Percentiles rank a stretch among this genome's conserved stretches.
Evolutionary conservation across 37 sponge, comb jelly and placozoan species (phyloP).

Genomic region (Ianthella basta): DNA sequence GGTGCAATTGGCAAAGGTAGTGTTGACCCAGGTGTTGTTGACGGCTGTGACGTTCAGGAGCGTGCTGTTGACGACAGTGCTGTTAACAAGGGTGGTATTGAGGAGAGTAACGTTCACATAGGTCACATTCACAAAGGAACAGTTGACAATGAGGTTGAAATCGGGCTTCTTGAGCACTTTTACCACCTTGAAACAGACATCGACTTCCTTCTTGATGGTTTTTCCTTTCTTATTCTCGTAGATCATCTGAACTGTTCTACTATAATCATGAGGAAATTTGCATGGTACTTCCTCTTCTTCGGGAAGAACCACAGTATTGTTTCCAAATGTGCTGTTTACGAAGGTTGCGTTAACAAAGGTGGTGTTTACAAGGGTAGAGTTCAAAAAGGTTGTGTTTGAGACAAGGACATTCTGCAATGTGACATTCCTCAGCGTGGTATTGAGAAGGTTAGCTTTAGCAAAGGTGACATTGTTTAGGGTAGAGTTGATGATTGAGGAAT

Average conservation of each 20-base stretch:
- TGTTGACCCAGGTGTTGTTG: neutral
- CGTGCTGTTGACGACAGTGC: neutral
- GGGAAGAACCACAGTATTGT: neutral
- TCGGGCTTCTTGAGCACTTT: neutral
- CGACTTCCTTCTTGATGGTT: neutral
- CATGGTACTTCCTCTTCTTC: neutral
- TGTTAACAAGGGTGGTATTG: slow-evolving; percentile 14
- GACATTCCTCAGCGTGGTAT: neutral
- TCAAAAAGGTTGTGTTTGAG: neutral
- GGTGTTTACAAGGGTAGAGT: neutral
- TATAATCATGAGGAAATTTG: neutral
- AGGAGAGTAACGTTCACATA: neutral
- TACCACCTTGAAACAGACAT: neutral
- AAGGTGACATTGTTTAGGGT: slow-evolving; percentile 2
- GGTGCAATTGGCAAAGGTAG: neutral
- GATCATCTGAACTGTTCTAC: neutral
- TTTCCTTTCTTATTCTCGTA: neutral
- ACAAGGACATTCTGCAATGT: neutral
- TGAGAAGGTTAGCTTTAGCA: neutral
- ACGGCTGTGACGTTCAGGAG: neutral
- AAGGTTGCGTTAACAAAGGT: neutral
- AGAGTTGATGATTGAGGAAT: neutral
- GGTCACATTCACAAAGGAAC: neutral
- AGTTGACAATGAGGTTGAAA: neutral
- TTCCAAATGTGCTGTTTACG: neutral